Evolutionary conservation across 1,140 invertebrate species (phyloP).

Genomic region (Tetranychus cinnabarinus): DNA sequence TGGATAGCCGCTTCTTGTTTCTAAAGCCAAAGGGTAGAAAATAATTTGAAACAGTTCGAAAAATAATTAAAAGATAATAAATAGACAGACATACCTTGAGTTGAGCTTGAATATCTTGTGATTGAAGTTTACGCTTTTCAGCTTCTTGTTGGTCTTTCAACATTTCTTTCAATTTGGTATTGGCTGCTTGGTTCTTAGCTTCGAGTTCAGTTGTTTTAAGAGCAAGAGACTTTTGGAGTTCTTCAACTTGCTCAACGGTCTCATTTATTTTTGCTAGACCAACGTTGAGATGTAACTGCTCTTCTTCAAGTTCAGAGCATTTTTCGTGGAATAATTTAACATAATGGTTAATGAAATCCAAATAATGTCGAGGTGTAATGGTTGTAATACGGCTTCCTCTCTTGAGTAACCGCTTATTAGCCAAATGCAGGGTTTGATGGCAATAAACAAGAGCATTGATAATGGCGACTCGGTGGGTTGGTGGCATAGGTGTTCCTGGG

Average conservation of each 20-base stretch:
- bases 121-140: slow-evolving; percentile 93
- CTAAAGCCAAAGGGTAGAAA: background rate
- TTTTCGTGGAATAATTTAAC: slow-evolving; percentile 96
- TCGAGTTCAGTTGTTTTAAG: slow-evolving; percentile 87
- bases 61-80: background rate
- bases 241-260: slow-evolving; percentile 97
- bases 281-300: slow-evolving; percentile 94
- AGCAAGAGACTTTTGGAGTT: slow-evolving; percentile 94
- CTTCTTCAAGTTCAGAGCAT: slow-evolving; percentile 88
- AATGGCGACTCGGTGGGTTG: slow-evolving; percentile 60
- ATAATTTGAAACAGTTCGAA: background rate
- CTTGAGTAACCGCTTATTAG: slow-evolving; percentile 66
- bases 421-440: slow-evolving; percentile 84
- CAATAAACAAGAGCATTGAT: slow-evolving; percentile 96
- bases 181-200: slow-evolving; percentile 96
- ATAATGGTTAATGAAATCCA: slow-evolving; percentile 99
- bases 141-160: slow-evolving; percentile 98
- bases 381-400: slow-evolving; percentile 82
- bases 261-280: slow-evolving; percentile 96
- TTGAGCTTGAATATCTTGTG: slow-evolving; percentile 83
- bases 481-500: slow-evolving; percentile 42
- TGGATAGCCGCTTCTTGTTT: slow-evolving; percentile 68
- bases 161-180: slow-evolving; percentile 96
- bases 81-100: slow-evolving; percentile 25
- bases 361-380: slow-evolving; percentile 88